Evolutionary conservation across 2,888 invertebrate species (phyloP).

Genomic region (Uloborus plumipes): DNA sequence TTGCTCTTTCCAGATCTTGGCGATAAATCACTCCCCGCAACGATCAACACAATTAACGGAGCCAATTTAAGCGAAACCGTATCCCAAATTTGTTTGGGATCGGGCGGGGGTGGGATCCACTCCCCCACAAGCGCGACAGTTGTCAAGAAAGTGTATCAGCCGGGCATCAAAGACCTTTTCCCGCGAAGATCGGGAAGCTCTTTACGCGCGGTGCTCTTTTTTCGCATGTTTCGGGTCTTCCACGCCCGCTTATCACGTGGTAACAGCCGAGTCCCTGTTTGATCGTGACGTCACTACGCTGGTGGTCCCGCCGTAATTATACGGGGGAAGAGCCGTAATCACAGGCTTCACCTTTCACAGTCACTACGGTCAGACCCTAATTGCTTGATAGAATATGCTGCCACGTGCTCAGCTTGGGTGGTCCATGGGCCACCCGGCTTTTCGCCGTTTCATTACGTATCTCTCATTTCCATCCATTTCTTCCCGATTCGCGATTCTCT

Average conservation of each 20-base stretch:
- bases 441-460: constrained; percentile 14
- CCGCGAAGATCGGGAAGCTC: neutral
- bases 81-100: no score
- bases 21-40: no score
- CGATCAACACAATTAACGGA: no score
- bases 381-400: constrained; percentile 50
- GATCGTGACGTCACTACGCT: constrained; percentile 52
- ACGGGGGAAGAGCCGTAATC: constrained; percentile 51
- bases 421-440: constrained; percentile 45
- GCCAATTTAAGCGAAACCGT: no score
- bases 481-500: constrained; percentile 14
- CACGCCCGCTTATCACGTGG: constrained; percentile 47
- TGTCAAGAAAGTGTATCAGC: neutral
- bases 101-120: no score
- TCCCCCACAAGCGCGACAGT: neutral
- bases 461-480: constrained; percentile 20
- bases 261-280: constrained; percentile 23
- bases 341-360: constrained; percentile 61
- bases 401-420: constrained; percentile 46
- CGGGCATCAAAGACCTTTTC: neutral
- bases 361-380: constrained; percentile 48
- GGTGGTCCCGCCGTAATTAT: constrained; percentile 59
- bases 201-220: constrained; percentile 23
- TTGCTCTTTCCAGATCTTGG: no score
- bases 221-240: neutral